Conservation (phyloP, 2,113 vertebrate genomes). For the Sciurus niger region DNA sequence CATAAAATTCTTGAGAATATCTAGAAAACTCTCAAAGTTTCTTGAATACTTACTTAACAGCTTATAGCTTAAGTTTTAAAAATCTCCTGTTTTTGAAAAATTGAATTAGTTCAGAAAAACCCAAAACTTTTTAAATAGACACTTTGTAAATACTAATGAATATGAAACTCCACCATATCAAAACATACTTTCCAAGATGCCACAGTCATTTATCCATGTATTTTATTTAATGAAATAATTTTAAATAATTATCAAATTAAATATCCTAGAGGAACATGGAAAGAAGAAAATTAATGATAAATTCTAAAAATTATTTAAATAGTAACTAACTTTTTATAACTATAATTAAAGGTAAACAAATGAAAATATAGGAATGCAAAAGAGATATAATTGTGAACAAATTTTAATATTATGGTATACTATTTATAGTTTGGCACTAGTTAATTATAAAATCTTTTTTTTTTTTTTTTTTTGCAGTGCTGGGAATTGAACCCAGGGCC, state of each 20-base stretch:
- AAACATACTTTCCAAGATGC: neutral
- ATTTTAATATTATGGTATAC: neutral
- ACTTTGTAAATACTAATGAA: neutral
- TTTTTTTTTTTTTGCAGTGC: no score
- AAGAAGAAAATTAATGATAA: constrained; percentile 31
- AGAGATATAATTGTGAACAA: neutral
- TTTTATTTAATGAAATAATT: constrained; percentile 43
- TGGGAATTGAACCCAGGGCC: no score
- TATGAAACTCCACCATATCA: neutral
- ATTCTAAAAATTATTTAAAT: neutral
- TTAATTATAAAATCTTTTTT: neutral
- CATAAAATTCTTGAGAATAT: neutral
- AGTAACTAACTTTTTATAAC: neutral
- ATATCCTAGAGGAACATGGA: neutral
- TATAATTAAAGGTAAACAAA: neutral
- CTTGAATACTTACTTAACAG: neutral
- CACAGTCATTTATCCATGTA: neutral
- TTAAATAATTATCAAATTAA: constrained; percentile 45
- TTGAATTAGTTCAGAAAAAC: neutral
- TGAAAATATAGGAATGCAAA: neutral
- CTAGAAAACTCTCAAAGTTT: constrained; percentile 11
- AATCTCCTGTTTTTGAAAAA: neutral
- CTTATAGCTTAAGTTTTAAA: constrained; percentile 5
- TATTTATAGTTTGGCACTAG: neutral
- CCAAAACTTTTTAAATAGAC: neutral